phyloP scores from a whole-genome alignment of 1,140 invertebrate genomes.

The Pachyrhynchus sulphureomaculatus region DNA sequence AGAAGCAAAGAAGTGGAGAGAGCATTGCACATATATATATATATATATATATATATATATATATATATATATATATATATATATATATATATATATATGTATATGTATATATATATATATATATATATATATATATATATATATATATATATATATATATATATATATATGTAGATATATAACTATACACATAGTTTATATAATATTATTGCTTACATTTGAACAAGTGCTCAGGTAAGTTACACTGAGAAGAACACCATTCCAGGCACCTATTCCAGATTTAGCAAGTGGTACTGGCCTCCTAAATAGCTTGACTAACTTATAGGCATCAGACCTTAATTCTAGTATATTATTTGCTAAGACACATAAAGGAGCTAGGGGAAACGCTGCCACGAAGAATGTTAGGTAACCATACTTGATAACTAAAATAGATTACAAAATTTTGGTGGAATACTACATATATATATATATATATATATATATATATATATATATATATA shows the following conservation, averaged over 20 bases:
- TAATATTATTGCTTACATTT: slow-evolving; percentile 36
- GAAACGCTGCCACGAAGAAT: slow-evolving; percentile 81
- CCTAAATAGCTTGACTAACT: slow-evolving; percentile 70
- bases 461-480: too few species aligned
- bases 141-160: too few species aligned
- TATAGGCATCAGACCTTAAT: slow-evolving; percentile 75
- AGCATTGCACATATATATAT: too few species aligned
- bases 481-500: too few species aligned
- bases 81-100: too few species aligned
- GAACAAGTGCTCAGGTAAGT: slow-evolving; percentile 39
- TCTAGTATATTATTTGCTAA: slow-evolving; percentile 80
- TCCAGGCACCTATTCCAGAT: slow-evolving; percentile 69
- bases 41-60: too few species aligned
- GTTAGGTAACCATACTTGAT: slow-evolving; percentile 84
- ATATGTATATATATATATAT: too few species aligned
- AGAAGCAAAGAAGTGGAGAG: too few species aligned
- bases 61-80: too few species aligned
- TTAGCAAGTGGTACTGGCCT: slow-evolving; percentile 69
- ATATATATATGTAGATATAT: too few species aligned
- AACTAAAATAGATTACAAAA: slow-evolving; percentile 55
- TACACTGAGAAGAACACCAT: slow-evolving; percentile 37
- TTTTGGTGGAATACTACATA: not conserved
- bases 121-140: too few species aligned
- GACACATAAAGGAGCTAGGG: slow-evolving; percentile 76
- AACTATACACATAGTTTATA: too few species aligned